Conservation (phyloP, 2,888 invertebrate species). For the Coleophora flavipennella region DNA sequence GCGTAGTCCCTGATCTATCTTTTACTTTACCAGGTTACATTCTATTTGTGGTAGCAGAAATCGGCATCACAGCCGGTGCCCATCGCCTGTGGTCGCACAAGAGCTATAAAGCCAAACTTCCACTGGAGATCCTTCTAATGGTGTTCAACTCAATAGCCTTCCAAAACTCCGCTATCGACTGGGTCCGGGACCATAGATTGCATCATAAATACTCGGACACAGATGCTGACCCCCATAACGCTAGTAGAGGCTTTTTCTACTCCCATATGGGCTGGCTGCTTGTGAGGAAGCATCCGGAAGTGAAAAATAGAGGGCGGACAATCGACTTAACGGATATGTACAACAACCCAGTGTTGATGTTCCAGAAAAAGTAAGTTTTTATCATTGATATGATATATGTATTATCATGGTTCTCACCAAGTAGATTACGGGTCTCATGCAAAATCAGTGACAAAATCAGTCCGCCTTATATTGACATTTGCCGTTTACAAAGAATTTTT, state of each 20-base stretch:
- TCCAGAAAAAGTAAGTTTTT: conserved; percentile 75
- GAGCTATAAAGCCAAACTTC: conserved; percentile 21
- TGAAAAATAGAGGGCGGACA: conserved; percentile 76
- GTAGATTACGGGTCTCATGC: too few species aligned
- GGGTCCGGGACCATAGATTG: conserved; percentile 72
- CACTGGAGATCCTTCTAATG: conserved; percentile 17
- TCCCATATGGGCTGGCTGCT: conserved; percentile 86
- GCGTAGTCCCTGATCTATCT: too few species aligned
- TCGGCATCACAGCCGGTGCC: conserved; percentile 32
- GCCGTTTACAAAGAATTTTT: too few species aligned
- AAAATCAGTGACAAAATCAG: too few species aligned
- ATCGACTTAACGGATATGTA: conserved; percentile 79
- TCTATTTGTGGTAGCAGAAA: conserved; percentile 20
- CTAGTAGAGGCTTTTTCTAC: conserved; percentile 84
- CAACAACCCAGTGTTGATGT: conserved; percentile 75
- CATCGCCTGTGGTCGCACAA: conserved; percentile 22
- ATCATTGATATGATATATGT: too few species aligned
- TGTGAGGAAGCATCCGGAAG: conserved; percentile 80
- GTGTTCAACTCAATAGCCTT: conserved; percentile 18
- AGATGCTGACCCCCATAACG: conserved; percentile 83
- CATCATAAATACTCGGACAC: conserved; percentile 85
- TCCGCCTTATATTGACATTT: too few species aligned
- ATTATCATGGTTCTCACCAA: too few species aligned
- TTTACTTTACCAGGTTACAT: conserved; percentile 20
- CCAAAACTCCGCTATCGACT: conserved; percentile 66